Conservation (phyloP, 2,113 vertebrate genomes). For the Onychorhynchus coronatus region DNA sequence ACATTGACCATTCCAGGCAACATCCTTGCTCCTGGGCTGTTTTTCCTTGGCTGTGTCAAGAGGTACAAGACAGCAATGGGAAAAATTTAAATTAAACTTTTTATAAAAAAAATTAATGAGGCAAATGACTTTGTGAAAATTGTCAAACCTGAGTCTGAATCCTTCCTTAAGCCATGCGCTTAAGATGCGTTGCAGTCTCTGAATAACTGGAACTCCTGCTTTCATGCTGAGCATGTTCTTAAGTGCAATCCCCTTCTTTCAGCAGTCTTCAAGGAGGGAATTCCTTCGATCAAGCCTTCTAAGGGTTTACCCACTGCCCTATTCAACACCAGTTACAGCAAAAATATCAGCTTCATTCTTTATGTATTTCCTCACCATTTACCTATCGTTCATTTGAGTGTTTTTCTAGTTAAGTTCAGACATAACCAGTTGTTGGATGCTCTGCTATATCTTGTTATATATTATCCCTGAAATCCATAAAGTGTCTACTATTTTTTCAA, state of each 20-base stretch:
- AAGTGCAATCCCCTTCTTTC: background rate
- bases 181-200: background rate
- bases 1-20: background rate
- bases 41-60: background rate
- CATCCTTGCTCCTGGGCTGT: background rate
- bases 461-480: background rate
- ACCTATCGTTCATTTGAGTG: background rate
- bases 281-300: background rate
- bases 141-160: background rate
- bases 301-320: background rate
- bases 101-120: background rate
- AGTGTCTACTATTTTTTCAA: background rate
- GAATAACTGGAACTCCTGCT: background rate
- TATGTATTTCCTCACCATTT: background rate
- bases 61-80: background rate
- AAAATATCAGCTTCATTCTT: background rate
- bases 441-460: background rate
- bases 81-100: background rate
- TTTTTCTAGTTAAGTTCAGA: background rate
- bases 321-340: background rate
- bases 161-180: background rate
- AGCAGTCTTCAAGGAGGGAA: background rate
- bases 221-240: background rate
- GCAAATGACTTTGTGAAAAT: background rate
- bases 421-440: background rate